These are phyloP conservation scores for Drymonia ruficornis DNA, from an alignment of 2,888 invertebrate species.

Conservation along the genomic window DNA sequence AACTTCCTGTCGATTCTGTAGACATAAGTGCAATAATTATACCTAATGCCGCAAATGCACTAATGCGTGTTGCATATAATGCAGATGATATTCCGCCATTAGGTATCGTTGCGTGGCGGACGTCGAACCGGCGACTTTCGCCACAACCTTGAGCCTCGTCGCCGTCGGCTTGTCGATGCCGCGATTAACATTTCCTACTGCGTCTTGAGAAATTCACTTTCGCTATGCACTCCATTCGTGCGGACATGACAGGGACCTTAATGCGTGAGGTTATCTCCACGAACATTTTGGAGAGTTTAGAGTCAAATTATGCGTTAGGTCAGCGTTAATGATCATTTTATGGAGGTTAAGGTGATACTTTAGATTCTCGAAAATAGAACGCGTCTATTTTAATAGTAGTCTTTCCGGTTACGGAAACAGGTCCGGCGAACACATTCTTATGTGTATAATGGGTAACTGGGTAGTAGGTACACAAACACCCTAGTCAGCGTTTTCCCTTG, in stretches of 20 bases:
- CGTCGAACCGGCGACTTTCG: slow-evolving; percentile 75
- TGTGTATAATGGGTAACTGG: too few species aligned
- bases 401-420: too few species aligned
- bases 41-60: slow-evolving; percentile 12
- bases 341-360: too few species aligned
- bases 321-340: not conserved
- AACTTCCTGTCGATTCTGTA: slow-evolving; percentile 26
- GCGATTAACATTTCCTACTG: slow-evolving; percentile 68
- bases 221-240: slow-evolving; percentile 57
- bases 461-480: too few species aligned
- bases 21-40: slow-evolving; percentile 11
- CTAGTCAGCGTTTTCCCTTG: too few species aligned
- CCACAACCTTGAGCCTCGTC: slow-evolving; percentile 72
- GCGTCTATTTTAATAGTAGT: too few species aligned
- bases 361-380: too few species aligned
- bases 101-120: slow-evolving; percentile 41
- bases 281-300: not conserved
- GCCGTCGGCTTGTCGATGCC: slow-evolving; percentile 51
- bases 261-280: slow-evolving; percentile 9
- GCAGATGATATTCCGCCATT: slow-evolving; percentile 53
- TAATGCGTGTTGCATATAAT: slow-evolving; percentile 25
- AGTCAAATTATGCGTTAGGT: not conserved
- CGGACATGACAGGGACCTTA: slow-evolving; percentile 15
- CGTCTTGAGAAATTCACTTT: slow-evolving; percentile 76
- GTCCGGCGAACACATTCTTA: too few species aligned